phyloP scores from a whole-genome alignment of 1,140 invertebrate species.

The Bombus picipes region DNA sequence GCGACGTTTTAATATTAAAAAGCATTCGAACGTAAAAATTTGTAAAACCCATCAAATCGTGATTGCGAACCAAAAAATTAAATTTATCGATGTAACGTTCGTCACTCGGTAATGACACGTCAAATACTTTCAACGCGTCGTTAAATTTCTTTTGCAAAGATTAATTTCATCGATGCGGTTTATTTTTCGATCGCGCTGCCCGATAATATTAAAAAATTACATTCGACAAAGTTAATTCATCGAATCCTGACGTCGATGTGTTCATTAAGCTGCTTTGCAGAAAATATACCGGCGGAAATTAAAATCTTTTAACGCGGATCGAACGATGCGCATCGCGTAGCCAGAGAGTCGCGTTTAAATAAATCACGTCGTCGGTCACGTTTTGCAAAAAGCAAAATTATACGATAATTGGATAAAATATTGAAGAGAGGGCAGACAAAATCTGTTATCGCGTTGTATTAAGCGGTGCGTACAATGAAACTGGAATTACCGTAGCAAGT shows the following conservation, averaged over 20 bases:
- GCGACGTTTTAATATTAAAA: background rate
- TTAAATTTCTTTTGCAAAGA: background rate
- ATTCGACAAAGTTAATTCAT: background rate
- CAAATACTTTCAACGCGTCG: background rate
- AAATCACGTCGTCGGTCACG: background rate
- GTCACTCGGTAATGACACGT: background rate
- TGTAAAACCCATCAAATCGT: background rate
- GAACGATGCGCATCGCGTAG: background rate
- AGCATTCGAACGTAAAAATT: background rate
- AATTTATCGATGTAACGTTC: background rate
- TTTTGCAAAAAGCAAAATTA: background rate
- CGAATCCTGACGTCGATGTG: background rate
- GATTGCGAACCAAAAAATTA: background rate
- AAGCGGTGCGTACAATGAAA: background rate
- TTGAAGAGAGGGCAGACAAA: background rate
- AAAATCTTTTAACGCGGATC: constrained; percentile 10
- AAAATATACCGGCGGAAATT: background rate
- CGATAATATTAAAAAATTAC: background rate
- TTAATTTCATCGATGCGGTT: background rate
- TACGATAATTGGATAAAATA: constrained; percentile 2
- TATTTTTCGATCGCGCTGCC: background rate
- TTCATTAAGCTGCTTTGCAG: background rate
- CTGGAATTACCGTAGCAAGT: background rate
- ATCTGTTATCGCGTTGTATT: background rate
- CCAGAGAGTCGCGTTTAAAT: constrained; percentile 4